Evolutionary conservation across 2,888 invertebrate species (phyloP), one percentile per base, ranked within the genome.

Genomic region (Perdita meconis): DNA sequence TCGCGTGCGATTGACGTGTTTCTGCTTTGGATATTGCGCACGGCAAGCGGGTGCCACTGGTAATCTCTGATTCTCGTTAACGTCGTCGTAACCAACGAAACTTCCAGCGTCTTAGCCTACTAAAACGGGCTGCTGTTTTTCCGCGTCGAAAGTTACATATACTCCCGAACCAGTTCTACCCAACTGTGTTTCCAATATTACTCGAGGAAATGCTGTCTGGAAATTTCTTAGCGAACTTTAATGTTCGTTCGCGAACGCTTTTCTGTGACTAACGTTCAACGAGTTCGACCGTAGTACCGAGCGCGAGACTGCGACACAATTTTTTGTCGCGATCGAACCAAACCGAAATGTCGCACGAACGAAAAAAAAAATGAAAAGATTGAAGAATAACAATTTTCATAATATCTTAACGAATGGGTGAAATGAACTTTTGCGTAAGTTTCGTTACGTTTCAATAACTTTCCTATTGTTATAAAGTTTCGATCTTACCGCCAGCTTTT

Each of bases 41-140:
- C 57, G 30, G 30, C 71, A 72, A 75, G 42, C 68, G 53, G n/a
- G 66, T 59, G 65, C 67, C 42, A 38, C 56, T 3, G 65, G 65
- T 68, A 80, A 77, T 79, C 68, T 59, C 50, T 65, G 73, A 68
- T 65, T 51, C 74, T 77, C 80, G 57, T 80, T 80, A 81, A 66
- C 68, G 71, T 73, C 77, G 16, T 38, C 65, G 57, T 73, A 74
- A 68, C 74, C 66, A 65, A 80, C 80, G 68, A 72, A 80, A 79
- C 75, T 78, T 79, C 57, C 63, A 56, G 16, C 56, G 30, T 56
- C n/a, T 34, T 53, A 38, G 66, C 56, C 71, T 64, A 71, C 71
- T 40, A 42, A 64, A 61, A 51, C 42, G 61, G 40, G 19, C 22
- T 34, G 55, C 56, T 55, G 69, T 60, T 72, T 69, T 76, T 67